These are phyloP conservation scores for Simalia tracyae DNA, from an alignment of 2,797 vertebrate genomes.

Conservation along the genomic window DNA sequence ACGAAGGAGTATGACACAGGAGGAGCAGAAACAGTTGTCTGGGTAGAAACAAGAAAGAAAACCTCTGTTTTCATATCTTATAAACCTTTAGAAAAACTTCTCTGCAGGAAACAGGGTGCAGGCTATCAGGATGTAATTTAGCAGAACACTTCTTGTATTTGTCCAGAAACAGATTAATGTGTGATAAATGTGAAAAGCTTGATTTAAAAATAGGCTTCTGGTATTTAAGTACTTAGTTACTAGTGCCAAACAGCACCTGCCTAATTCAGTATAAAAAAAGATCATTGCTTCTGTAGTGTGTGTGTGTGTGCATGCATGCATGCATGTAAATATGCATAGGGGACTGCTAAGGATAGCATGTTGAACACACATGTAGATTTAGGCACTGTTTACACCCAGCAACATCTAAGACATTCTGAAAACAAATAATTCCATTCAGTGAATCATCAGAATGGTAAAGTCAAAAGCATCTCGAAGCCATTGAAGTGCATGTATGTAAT, in stretches of 20 bases:
- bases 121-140: no score
- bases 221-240: neutral
- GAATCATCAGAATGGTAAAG: slow-evolving; percentile 20
- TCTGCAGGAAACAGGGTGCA: neutral
- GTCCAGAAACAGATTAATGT: neutral
- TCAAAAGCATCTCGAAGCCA: slow-evolving; percentile 36
- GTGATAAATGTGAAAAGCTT: neutral
- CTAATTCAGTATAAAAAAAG: neutral
- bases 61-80: no score
- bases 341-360: neutral
- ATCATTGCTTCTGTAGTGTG: no score
- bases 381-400: neutral
- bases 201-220: neutral
- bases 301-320: neutral
- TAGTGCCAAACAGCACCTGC: neutral
- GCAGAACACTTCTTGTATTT: no score
- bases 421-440: neutral
- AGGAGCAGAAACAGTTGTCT: neutral
- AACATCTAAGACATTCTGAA: neutral
- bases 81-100: neutral
- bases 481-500: slow-evolving; percentile 34
- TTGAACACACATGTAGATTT: neutral
- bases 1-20: neutral
- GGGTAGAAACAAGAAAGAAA: neutral
- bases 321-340: neutral